Evolutionary conservation across 2,888 invertebrate species (phyloP).

Genomic region (Pterostichus madidus): DNA sequence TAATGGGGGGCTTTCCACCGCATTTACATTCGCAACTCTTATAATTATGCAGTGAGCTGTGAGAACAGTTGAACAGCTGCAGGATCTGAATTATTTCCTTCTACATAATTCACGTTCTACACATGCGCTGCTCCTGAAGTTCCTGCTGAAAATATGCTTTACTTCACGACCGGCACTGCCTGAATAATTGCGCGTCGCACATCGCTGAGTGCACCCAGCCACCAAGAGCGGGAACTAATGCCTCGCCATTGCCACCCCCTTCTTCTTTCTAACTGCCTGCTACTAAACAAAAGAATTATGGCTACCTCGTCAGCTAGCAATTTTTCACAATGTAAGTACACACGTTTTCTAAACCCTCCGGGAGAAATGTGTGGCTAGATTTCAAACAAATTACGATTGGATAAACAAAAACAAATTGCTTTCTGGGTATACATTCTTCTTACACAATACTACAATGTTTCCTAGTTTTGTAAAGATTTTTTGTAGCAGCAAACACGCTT

Average conservation of each 20-base stretch:
- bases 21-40: slow-evolving; percentile 65
- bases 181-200: slow-evolving; percentile 50
- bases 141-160: slow-evolving; percentile 55
- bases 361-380: not conserved
- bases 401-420: too few species aligned
- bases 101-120: slow-evolving; percentile 55
- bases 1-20: slow-evolving; percentile 54
- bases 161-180: slow-evolving; percentile 37
- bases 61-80: slow-evolving; percentile 27
- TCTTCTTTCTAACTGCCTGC: not conserved
- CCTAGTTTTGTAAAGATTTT: too few species aligned
- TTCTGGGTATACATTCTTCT: too few species aligned
- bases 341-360: not conserved
- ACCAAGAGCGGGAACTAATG: not conserved
- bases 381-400: slow-evolving; percentile 8
- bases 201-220: slow-evolving; percentile 6
- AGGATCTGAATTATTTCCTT: slow-evolving; percentile 40
- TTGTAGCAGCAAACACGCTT: too few species aligned
- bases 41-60: slow-evolving; percentile 64
- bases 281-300: slow-evolving; percentile 41
- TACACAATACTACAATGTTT: too few species aligned
- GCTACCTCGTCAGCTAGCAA: not conserved
- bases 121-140: slow-evolving; percentile 48
- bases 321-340: slow-evolving; percentile 35
- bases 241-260: not conserved